phyloP scores from a whole-genome alignment of 2,888 invertebrate species.

The Sarcophaga rosellei region DNA sequence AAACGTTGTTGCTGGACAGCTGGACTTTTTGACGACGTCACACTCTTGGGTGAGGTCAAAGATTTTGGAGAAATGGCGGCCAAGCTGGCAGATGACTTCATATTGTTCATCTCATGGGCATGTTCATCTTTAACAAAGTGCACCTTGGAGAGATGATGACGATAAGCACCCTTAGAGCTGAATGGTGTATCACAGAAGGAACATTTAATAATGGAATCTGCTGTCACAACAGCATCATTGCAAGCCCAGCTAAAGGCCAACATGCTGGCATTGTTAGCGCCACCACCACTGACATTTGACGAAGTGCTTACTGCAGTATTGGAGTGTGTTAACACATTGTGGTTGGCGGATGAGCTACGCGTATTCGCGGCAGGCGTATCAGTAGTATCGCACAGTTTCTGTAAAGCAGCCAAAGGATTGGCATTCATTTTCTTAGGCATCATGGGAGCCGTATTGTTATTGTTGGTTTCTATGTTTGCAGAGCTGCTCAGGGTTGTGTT shows the following conservation, averaged over 20 bases:
- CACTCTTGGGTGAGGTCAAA: slow-evolving; percentile 74
- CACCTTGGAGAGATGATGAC: slow-evolving; percentile 97
- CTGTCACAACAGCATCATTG: slow-evolving; percentile 92
- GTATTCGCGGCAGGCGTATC: slow-evolving; percentile 83
- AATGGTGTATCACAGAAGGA: slow-evolving; percentile 97
- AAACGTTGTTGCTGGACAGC: slow-evolving; percentile 60
- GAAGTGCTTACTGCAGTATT: slow-evolving; percentile 11
- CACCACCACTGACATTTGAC: slow-evolving; percentile 32
- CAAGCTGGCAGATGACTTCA: slow-evolving; percentile 65
- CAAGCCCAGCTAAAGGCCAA: slow-evolving; percentile 97
- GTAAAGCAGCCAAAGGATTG: slow-evolving; percentile 96
- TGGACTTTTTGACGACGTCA: slow-evolving; percentile 73
- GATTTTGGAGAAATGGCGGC: slow-evolving; percentile 74
- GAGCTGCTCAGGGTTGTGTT: slow-evolving; percentile 78
- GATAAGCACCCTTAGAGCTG: slow-evolving; percentile 97
- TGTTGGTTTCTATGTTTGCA: slow-evolving; percentile 48
- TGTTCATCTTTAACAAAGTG: slow-evolving; percentile 96
- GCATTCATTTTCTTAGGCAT: slow-evolving; percentile 81
- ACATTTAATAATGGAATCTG: slow-evolving; percentile 95
- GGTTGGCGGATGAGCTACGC: slow-evolving; percentile 70
- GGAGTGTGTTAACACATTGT: slow-evolving; percentile 42
- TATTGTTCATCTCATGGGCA: slow-evolving; percentile 76
- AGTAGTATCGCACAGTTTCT: slow-evolving; percentile 97
- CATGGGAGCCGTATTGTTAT: slow-evolving; percentile 68
- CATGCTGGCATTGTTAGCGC: slow-evolving; percentile 85